Base-by-base conservation (phyloP, 2,888 invertebrate genomes). In the Microctonus aethiopoides region DNA sequence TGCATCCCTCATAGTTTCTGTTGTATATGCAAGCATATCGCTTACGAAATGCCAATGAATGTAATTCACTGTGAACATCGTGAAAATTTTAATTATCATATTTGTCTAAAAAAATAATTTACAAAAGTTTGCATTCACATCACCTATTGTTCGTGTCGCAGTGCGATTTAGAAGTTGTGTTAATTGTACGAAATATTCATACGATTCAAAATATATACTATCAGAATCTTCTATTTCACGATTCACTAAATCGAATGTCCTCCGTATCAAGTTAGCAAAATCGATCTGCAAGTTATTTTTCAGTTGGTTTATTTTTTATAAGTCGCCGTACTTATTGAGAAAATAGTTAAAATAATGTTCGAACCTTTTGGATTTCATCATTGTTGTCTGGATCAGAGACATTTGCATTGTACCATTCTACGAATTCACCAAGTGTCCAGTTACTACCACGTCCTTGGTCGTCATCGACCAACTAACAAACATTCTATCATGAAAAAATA, bases 11-110 rank as follows among this genome's bases (percentile, higher is more conserved):
- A 73, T 61, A 9, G 16, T 24, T 36, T 70, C 68, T 6, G 72
- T 75, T 22, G 74, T 74, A 41, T 72, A 69, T 10, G 51, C 29
- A 36, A 77, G 60, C 67, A 75, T 66, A 2, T 65, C 68, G 41
- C 70, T 75, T 1, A 76, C 62, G 29, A 74, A 77, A 24, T 71
- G 56, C 77, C 77, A 77, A 56, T 77, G 77, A 32, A 77, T 67
- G 56, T 77, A 77, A 59, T 77, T 76, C 0, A 74, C 77, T 77
- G 59, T 39, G 16, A 56, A 54, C 2, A 29, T 51, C 29, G 1
- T 29, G 52, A 29, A 5, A 34, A 20, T 13, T 64, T 16, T 5
- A 65, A 29, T 5, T 32, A 64, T 65, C 22, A 29, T 26, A 34
- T 13, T 20, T 20, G 9, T 36, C 16, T 20, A 1, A 56, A 2